Evolutionary conservation across 2,888 invertebrate species (phyloP).

Genomic region (Odontocerum albicorne): DNA sequence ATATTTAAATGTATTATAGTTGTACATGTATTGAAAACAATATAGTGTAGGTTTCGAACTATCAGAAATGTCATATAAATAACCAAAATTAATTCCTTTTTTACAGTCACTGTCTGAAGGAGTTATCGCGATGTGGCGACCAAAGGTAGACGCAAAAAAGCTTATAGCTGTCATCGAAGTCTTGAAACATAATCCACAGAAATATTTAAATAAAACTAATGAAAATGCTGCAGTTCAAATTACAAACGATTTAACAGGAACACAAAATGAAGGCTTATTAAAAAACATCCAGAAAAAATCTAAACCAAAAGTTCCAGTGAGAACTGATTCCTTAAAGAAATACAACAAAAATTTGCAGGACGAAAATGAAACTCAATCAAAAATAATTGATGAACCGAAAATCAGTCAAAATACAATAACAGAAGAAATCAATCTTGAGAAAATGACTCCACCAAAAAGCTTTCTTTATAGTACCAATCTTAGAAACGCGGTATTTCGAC

Average conservation of each 20-base stretch:
- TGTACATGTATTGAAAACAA: too few relatives aligned
- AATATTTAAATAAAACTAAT: conserved; percentile 40
- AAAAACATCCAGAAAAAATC: background rate
- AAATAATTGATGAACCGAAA: conserved; percentile 11
- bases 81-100: conserved; percentile 12
- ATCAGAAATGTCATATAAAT: too few relatives aligned
- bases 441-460: conserved; percentile 47
- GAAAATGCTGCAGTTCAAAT: background rate
- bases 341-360: background rate
- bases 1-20: too few relatives aligned
- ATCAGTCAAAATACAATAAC: background rate
- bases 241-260: background rate
- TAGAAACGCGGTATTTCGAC: conserved; percentile 39
- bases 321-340: conserved; percentile 23
- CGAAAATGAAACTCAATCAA: background rate
- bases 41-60: background rate
- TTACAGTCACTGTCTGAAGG: conserved; percentile 52
- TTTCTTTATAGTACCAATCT: conserved; percentile 51
- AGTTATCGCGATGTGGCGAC: conserved; percentile 49
- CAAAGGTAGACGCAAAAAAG: conserved; percentile 48
- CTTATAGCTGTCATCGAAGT: conserved; percentile 47
- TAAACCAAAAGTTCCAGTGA: conserved; percentile 30
- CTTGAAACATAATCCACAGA: conserved; percentile 45
- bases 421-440: conserved; percentile 13
- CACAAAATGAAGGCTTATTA: background rate